A percentile compares a stretch with the other conserved stretches of the same genome.
These are phyloP conservation scores for Diploptera punctata DNA, from an alignment of 2,888 invertebrate species.

Conservation along the genomic window DNA sequence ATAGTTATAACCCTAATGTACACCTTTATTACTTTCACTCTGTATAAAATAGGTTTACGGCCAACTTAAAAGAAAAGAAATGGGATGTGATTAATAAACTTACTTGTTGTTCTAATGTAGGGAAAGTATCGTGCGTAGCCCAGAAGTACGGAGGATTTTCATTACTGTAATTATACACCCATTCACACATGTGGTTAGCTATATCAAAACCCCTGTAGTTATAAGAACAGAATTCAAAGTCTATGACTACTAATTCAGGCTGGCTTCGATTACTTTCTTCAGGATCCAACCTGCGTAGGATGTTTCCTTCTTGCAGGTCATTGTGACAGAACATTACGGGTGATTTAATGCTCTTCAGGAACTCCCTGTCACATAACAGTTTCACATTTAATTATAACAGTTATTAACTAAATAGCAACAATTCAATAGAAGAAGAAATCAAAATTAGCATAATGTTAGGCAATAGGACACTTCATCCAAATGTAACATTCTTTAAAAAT, in stretches of 20 bases:
- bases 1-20: too few species aligned
- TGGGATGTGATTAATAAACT: too few species aligned
- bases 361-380: slow-evolving; percentile 38
- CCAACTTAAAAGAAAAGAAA: too few species aligned
- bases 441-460: background rate
- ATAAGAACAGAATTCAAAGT: slow-evolving; percentile 61
- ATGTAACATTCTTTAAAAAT: too few species aligned
- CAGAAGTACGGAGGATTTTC: slow-evolving; percentile 56
- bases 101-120: slow-evolving; percentile 58
- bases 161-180: slow-evolving; percentile 58
- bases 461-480: background rate
- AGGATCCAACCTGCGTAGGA: slow-evolving; percentile 51
- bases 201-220: slow-evolving; percentile 62
- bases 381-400: background rate
- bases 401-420: background rate
- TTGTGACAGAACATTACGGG: slow-evolving; percentile 63
- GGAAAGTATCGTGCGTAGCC: slow-evolving; percentile 54
- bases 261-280: slow-evolving; percentile 37
- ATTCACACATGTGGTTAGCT: slow-evolving; percentile 62
- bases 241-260: slow-evolving; percentile 54
- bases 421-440: background rate
- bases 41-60: too few species aligned
- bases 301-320: slow-evolving; percentile 60
- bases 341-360: slow-evolving; percentile 51
- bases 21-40: too few species aligned